Percentiles rank a stretch among this genome's conserved stretches.
phyloP scores from a whole-genome alignment of 2,888 invertebrate genomes.

The Malacosoma neustria region DNA sequence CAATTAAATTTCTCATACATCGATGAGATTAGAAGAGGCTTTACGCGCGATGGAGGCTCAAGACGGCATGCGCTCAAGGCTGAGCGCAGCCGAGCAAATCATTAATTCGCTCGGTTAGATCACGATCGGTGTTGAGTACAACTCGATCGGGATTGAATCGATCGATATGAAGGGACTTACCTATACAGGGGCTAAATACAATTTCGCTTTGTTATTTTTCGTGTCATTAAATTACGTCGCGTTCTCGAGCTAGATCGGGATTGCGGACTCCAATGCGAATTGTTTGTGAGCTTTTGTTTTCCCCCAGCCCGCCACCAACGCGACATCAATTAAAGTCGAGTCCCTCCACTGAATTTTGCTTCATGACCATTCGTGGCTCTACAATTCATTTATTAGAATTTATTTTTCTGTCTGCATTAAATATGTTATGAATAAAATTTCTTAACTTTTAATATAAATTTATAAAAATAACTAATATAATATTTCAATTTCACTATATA shows the following conservation, averaged over 20 bases:
- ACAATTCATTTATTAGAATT: no score
- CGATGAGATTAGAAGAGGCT: slow-evolving; percentile 47
- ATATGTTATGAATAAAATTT: no score
- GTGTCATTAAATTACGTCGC: slow-evolving; percentile 75
- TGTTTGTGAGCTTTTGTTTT: slow-evolving; percentile 73
- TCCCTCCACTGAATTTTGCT: slow-evolving; percentile 62
- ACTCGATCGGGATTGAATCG: slow-evolving; percentile 47
- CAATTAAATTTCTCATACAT: slow-evolving; percentile 67
- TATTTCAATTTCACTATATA: no score
- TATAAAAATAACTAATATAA: no score
- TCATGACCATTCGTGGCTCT: slow-evolving; percentile 32
- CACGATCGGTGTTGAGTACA: slow-evolving; percentile 38
- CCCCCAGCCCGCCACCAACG: slow-evolving; percentile 60
- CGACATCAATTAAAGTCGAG: slow-evolving; percentile 72
- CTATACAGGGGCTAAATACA: slow-evolving; percentile 67
- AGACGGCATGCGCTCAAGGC: slow-evolving; percentile 37
- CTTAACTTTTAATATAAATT: no score
- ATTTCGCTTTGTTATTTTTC: slow-evolving; percentile 76
- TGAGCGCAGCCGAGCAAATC: slow-evolving; percentile 41
- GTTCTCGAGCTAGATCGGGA: slow-evolving; percentile 70
- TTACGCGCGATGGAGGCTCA: slow-evolving; percentile 28
- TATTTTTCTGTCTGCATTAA: no score
- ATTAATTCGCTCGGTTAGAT: slow-evolving; percentile 55
- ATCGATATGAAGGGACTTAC: slow-evolving; percentile 53
- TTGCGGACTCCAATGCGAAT: slow-evolving; percentile 71